Conservation (phyloP, 1,140 invertebrate genomes). For the Calycopis cecrops region DNA sequence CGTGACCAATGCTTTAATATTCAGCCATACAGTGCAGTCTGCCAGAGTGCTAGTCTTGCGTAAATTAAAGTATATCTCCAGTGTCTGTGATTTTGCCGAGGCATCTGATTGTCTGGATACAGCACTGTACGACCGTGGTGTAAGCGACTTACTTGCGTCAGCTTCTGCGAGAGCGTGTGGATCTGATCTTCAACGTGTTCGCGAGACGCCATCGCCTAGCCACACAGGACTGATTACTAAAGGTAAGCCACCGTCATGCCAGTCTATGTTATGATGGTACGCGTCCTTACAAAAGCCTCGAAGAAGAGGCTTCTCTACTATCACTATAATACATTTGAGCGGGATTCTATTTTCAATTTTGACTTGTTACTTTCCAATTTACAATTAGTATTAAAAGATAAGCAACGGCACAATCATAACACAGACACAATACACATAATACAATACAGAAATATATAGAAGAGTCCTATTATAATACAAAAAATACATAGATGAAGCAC, state of each 20-base stretch:
- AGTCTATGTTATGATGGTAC: slow-evolving; percentile 45
- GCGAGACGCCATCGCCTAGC: slow-evolving; percentile 79
- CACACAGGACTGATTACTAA: slow-evolving; percentile 63
- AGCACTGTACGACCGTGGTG: slow-evolving; percentile 11
- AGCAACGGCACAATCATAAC: slow-evolving; percentile 57
- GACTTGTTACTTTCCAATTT: not conserved
- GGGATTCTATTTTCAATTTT: too few relatives aligned
- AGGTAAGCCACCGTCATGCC: slow-evolving; percentile 50
- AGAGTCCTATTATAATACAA: slow-evolving; percentile 40
- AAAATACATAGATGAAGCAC: slow-evolving; percentile 69
- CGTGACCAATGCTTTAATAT: not conserved
- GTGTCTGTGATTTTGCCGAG: too few relatives aligned
- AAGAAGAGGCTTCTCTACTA: too few relatives aligned
- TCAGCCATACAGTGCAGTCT: slow-evolving; percentile 20
- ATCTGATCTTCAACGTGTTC: slow-evolving; percentile 82
- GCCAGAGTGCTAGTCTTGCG: slow-evolving; percentile 20
- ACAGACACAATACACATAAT: slow-evolving; percentile 49
- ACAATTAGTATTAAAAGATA: not conserved
- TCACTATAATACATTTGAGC: too few relatives aligned
- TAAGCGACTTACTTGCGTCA: slow-evolving; percentile 79
- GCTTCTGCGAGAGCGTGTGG: slow-evolving; percentile 79
- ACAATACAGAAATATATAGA: slow-evolving; percentile 55
- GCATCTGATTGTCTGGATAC: too few relatives aligned
- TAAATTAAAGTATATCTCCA: too few relatives aligned
- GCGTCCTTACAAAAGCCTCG: slow-evolving; percentile 1